Conservation (phyloP, 2,113 vertebrate species). For the Odobenus rosmarus region DNA sequence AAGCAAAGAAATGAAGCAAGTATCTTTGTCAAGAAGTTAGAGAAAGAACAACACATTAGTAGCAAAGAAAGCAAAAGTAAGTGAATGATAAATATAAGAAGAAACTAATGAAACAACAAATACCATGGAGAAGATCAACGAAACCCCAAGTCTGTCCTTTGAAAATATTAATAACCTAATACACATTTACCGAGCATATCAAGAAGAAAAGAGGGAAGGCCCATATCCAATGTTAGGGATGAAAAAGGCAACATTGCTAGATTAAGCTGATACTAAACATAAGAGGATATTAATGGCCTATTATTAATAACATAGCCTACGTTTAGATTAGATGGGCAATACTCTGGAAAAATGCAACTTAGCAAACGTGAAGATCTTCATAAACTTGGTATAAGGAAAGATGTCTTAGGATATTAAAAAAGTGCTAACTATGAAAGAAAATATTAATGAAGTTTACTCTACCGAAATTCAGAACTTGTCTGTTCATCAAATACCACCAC, state of each 20-base stretch:
- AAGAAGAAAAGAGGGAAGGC: not conserved
- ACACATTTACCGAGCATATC: not conserved
- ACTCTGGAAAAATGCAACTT: not conserved
- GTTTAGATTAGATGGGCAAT: not conserved
- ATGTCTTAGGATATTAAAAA: not conserved
- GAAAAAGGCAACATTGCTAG: not conserved
- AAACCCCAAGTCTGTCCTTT: not conserved
- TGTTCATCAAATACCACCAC: not conserved
- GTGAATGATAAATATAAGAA: not conserved
- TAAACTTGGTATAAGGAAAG: not conserved
- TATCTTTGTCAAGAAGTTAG: not conserved
- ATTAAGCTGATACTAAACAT: not conserved
- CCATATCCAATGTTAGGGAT: not conserved
- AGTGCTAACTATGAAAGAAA: not conserved
- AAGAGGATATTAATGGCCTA: not conserved
- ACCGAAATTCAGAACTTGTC: not conserved
- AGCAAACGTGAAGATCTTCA: not conserved
- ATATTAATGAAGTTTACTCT: not conserved
- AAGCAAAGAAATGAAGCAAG: not conserved
- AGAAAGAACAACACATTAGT: not conserved
- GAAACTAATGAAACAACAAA: slow-evolving; percentile 14
- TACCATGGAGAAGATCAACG: not conserved
- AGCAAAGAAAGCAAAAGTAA: slow-evolving; percentile 1
- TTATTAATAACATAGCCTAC: not conserved
- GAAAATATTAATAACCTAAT: not conserved